A percentile compares a stretch with the other conserved stretches of the same genome.
phyloP scores from a whole-genome alignment of 2,113 vertebrate species.

The Lycocorax pyrrhopterus region DNA sequence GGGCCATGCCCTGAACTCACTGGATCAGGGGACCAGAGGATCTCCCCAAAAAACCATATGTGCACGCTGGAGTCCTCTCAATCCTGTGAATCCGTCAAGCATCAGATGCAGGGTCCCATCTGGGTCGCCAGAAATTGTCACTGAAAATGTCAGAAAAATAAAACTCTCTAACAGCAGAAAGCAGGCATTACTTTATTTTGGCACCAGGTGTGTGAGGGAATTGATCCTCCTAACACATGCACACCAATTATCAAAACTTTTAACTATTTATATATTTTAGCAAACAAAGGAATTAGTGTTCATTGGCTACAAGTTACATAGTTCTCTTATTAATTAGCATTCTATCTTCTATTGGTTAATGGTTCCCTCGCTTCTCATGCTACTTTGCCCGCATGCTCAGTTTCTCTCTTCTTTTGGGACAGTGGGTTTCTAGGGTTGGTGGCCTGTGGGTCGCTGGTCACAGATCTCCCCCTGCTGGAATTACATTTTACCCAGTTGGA shows the following conservation, averaged over 20 bases:
- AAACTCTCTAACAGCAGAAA: background rate
- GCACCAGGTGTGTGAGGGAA: background rate
- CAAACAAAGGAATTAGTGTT: background rate
- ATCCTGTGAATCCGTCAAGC: background rate
- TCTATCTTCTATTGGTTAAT: background rate
- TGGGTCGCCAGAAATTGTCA: background rate
- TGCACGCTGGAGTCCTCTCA: background rate
- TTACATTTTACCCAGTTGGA: background rate
- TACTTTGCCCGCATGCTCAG: background rate
- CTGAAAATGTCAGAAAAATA: background rate
- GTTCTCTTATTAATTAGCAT: background rate
- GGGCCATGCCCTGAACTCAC: background rate
- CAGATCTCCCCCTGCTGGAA: background rate
- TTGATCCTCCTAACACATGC: background rate
- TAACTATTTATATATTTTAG: background rate
- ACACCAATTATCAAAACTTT: background rate
- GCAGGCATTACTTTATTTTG: background rate
- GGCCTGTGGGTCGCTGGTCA: background rate
- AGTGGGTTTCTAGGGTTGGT: background rate
- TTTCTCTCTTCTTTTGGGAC: background rate
- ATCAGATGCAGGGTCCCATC: background rate
- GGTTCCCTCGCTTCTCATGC: background rate
- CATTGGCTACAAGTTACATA: background rate
- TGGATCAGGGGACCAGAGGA: background rate
- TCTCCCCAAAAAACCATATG: background rate